Evolutionary conservation across 2,888 invertebrate genomes (phyloP), one percentile per base, ranked within the genome.

Genomic region (Phortica magna): DNA sequence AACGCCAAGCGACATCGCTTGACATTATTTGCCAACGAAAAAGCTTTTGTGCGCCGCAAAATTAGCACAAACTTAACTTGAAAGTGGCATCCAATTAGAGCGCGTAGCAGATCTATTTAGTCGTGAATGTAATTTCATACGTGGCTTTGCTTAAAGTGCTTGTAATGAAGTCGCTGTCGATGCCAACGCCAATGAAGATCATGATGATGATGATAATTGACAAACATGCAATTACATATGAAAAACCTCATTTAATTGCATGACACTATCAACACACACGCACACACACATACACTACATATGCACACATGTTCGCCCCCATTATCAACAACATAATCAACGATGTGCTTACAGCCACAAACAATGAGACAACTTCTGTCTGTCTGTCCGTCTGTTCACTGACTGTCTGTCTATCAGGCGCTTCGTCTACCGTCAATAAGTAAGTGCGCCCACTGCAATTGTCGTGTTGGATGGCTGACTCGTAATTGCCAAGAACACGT

Each of bases 311-410:
- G 5, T 39, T 81, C n/a, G 74, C 31, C 74, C 80, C 85, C 80
- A 84, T 88, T 85, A 85, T 84, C 80, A 88, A 81, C 85, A 82
- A 83, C 80, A 83, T 88, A 87, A 84, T 84, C 80, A 86, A 79
- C 80, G 78, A 4, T 4, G 31, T 31, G 82, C 81, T 83, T 83
- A 22, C 53, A 14, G 31, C 9, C 12, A 31, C 31, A 79, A 77
- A 70, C 31, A 74, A 68, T 77, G 55, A 59, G 75, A 67, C 76
- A 67, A 72, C 7, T 42, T 43, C 12, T 67, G 12, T 43, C 9
- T 78, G 22, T 65, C 7, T 64, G 42, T 57, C 55, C 57, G 67
- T 72, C 22, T 53, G 68, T 71, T 72, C 17, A 7, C 64, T 70
- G 41, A 76, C 71, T 80, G 74, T 64, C 64, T 73, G 71, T 76